These are phyloP conservation scores for Papilio elwesi DNA, from an alignment of 2,888 invertebrate species.

Conservation along the genomic window DNA sequence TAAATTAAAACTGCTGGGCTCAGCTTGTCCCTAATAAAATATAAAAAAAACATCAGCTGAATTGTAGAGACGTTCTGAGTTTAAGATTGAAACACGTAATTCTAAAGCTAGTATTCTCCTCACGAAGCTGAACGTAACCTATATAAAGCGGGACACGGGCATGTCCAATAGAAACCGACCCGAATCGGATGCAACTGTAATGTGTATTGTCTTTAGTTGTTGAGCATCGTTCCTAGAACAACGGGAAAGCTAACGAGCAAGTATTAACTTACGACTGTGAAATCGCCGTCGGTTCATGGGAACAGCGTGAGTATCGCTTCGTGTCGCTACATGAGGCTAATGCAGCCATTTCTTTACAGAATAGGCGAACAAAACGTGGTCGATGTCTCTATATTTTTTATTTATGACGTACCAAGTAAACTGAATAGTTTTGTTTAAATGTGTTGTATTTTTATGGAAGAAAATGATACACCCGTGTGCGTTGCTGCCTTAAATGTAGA, in stretches of 20 bases:
- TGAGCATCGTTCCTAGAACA: slow-evolving; percentile 26
- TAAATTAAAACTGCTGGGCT: too few species aligned
- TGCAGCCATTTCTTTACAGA: not conserved
- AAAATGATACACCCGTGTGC: too few species aligned
- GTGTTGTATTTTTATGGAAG: too few species aligned
- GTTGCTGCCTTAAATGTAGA: too few species aligned
- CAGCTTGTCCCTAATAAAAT: too few species aligned
- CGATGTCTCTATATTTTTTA: not conserved
- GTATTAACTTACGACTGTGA: slow-evolving; percentile 18
- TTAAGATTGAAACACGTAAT: too few species aligned
- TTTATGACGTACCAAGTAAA: too few species aligned
- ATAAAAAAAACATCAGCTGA: too few species aligned
- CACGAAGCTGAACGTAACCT: not conserved
- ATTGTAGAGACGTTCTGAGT: too few species aligned
- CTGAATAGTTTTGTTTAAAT: too few species aligned
- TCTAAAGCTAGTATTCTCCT: not conserved
- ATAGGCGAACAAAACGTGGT: not conserved
- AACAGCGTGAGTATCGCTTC: slow-evolving; percentile 9
- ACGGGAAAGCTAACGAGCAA: slow-evolving; percentile 16
- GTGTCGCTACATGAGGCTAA: slow-evolving; percentile 1
- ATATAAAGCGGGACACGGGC: slow-evolving; percentile 12
- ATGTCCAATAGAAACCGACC: slow-evolving; percentile 16
- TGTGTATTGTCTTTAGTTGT: slow-evolving; percentile 27
- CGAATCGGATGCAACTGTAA: slow-evolving; percentile 2
- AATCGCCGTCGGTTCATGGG: slow-evolving; percentile 25